These are phyloP conservation scores for Larimichthys polyactis DNA, from an alignment of 2,113 vertebrate genomes.

Conservation along the genomic window DNA sequence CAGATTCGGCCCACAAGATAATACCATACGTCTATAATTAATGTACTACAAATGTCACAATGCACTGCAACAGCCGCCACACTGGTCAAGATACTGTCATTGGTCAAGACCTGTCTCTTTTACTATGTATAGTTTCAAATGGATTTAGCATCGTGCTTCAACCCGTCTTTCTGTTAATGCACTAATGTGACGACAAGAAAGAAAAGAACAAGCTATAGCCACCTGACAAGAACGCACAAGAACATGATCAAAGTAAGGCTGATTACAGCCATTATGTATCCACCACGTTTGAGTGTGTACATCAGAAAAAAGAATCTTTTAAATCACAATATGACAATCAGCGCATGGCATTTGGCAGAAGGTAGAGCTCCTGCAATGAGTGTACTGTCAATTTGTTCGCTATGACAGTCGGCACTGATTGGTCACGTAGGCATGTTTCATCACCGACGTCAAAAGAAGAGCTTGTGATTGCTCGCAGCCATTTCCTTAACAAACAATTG, in stretches of 20 bases:
- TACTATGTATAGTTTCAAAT: neutral
- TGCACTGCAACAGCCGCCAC: too few relatives aligned
- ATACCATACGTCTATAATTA: too few relatives aligned
- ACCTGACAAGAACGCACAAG: conserved; percentile 2
- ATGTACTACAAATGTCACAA: too few relatives aligned
- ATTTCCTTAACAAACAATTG: conserved; percentile 18
- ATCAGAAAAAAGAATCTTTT: conserved; percentile 9
- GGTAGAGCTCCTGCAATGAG: neutral
- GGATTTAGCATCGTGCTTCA: neutral
- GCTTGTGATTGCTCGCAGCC: conserved; percentile 33
- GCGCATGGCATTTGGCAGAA: neutral
- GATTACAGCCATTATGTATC: conserved; percentile 45
- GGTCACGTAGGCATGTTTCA: conserved; percentile 21
- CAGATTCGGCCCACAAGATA: too few relatives aligned
- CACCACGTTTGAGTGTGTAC: neutral
- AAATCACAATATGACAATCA: conserved; percentile 57
- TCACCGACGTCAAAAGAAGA: conserved; percentile 33
- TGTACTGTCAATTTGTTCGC: neutral
- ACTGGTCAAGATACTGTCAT: too few relatives aligned
- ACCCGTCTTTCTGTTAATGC: neutral
- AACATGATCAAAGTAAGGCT: conserved; percentile 41
- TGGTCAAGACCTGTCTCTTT: neutral
- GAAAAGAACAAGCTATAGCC: neutral
- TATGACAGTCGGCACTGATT: conserved; percentile 16
- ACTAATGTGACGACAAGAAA: conserved; percentile 4